These are phyloP conservation scores for Strix uralensis DNA, from an alignment of 2,113 vertebrate genomes.

Conservation along the genomic window DNA sequence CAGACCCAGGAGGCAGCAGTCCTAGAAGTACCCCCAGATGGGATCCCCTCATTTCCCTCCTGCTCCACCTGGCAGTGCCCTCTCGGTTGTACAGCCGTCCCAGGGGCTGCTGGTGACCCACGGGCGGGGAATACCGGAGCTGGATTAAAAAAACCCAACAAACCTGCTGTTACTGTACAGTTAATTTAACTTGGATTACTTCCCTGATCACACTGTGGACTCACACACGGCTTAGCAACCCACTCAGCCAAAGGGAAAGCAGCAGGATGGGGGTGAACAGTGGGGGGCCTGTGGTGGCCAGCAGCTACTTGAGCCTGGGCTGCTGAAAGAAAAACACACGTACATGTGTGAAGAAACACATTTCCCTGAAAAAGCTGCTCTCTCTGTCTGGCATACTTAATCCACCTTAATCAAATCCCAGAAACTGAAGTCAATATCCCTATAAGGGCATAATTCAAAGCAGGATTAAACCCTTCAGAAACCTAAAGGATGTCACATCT, in stretches of 20 bases:
- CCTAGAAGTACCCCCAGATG: background rate
- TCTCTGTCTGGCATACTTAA: background rate
- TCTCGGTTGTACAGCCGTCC: accelerated
- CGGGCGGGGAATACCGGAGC: background rate
- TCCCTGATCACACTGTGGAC: background rate
- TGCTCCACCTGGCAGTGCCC: background rate
- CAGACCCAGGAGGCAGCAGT: background rate
- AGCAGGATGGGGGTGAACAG: background rate
- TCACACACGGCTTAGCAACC: background rate
- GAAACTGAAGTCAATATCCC: background rate
- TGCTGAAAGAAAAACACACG: background rate
- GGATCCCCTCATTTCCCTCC: background rate
- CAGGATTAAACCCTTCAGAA: background rate
- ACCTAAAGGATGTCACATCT: background rate
- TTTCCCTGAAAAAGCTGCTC: background rate
- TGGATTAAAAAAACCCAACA: background rate
- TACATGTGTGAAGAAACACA: background rate
- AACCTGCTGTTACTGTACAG: background rate
- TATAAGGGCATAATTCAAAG: background rate
- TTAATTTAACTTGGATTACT: background rate
- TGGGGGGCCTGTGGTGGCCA: background rate
- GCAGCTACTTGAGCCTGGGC: background rate
- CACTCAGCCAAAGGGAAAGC: background rate
- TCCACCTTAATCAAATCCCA: background rate
- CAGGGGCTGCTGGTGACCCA: background rate